Percentiles rank a stretch among this genome's conserved stretches.
Evolutionary conservation across 2,888 invertebrate species (phyloP).

Genomic region (Agonopterix alstromeriana): DNA sequence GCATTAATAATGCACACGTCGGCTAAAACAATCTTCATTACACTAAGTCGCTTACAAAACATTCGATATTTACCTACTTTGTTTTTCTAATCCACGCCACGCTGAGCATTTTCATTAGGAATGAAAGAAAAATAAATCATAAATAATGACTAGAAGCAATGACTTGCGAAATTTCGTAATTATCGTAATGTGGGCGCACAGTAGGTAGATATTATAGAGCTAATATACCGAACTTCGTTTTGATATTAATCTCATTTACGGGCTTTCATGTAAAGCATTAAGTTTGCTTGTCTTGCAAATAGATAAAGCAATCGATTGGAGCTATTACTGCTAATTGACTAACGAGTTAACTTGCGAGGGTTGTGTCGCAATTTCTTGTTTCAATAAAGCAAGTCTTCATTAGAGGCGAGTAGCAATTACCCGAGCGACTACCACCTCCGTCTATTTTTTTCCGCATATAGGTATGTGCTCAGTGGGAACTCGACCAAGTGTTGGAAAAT

Average conservation of each 20-base stretch:
- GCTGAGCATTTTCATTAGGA: conserved; percentile 9
- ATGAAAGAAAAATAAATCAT: conserved; percentile 31
- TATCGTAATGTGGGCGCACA: conserved; percentile 32
- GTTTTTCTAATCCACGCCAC: conserved; percentile 7
- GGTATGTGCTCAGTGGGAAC: conserved; percentile 45
- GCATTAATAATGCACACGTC: conserved; percentile 73
- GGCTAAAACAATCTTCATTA: conserved; percentile 74
- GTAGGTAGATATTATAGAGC: conserved; percentile 4
- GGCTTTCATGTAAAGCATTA: not conserved
- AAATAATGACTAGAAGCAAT: conserved; percentile 52
- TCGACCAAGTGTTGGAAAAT: conserved; percentile 57
- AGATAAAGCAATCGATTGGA: conserved; percentile 41
- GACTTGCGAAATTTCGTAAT: conserved; percentile 64
- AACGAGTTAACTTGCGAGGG: conserved; percentile 37
- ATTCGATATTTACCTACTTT: conserved; percentile 45
- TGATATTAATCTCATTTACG: not conserved
- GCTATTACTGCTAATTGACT: conserved; percentile 48
- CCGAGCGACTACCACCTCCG: conserved; percentile 22
- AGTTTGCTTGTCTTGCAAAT: not conserved
- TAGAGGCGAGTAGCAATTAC: conserved; percentile 46
- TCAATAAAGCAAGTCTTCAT: conserved; percentile 57
- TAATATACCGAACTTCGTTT: conserved; percentile 7
- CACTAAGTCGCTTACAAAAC: conserved; percentile 42
- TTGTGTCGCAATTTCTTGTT: conserved; percentile 60
- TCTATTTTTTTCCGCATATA: conserved; percentile 26